These are phyloP conservation scores for Dasysyrphus albostriatus DNA, from an alignment of 2,888 invertebrate species.

Conservation along the genomic window DNA sequence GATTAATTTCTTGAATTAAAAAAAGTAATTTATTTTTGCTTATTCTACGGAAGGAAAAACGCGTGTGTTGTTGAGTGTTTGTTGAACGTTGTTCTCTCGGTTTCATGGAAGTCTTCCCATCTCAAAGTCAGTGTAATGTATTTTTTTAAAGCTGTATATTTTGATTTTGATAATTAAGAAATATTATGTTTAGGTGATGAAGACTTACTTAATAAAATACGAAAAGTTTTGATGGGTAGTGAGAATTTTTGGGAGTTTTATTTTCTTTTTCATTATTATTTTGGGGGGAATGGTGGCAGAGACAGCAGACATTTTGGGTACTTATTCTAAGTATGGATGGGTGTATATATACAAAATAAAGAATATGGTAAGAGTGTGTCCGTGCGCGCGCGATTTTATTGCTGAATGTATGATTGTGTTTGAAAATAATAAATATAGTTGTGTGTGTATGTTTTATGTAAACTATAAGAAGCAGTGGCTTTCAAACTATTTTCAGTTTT, in stretches of 20 bases:
- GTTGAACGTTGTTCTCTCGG: conserved; percentile 55
- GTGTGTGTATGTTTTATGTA: conserved; percentile 36
- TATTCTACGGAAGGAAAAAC: conserved; percentile 23
- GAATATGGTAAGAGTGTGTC: conserved; percentile 49
- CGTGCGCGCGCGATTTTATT: conserved; percentile 70
- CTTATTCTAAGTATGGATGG: conserved; percentile 29
- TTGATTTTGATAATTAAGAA: background rate
- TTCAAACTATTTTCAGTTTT: conserved; percentile 65
- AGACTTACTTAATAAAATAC: background rate
- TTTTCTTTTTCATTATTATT: conserved; percentile 20
- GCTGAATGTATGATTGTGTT: conserved; percentile 49
- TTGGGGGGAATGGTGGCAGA: conserved; percentile 56
- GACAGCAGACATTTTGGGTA: conserved; percentile 74
- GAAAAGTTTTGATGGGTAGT: background rate
- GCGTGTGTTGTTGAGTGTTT: conserved; percentile 57
- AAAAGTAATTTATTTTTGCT: conserved; percentile 25
- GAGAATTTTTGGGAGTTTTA: background rate
- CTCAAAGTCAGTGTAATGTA: conserved; percentile 72
- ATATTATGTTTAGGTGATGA: conserved; percentile 53
- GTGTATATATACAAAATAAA: conserved; percentile 34
- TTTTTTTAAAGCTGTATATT: conserved; percentile 22
- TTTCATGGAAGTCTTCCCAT: conserved; percentile 75
- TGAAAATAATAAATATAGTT: background rate
- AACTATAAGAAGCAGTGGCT: conserved; percentile 55
- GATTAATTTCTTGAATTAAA: conserved; percentile 43